These are phyloP conservation scores for Lepeophtheirus salmonis DNA, from an alignment of 1,140 invertebrate species.

Conservation along the genomic window DNA sequence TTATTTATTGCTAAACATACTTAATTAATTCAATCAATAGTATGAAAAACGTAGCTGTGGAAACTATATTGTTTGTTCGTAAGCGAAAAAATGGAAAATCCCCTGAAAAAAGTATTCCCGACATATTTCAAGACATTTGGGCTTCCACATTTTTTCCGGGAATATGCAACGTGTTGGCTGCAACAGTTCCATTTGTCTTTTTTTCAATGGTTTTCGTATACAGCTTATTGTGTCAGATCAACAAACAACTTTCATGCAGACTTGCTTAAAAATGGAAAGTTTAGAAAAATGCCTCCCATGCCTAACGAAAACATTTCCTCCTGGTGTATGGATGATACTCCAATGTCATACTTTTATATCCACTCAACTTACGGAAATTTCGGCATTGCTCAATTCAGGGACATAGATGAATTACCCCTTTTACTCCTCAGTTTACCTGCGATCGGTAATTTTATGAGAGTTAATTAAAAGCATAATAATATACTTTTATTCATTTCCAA, in stretches of 20 bases:
- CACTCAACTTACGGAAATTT: neutral
- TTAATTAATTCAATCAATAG: neutral
- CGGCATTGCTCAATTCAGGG: neutral
- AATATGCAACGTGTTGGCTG: neutral
- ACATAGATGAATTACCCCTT: neutral
- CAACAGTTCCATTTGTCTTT: neutral
- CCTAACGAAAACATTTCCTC: neutral
- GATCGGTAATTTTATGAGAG: neutral
- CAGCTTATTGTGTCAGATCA: conserved; percentile 2
- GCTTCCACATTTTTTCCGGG: conserved; percentile 1
- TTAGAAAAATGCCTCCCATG: neutral
- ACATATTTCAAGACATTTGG: neutral
- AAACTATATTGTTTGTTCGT: conserved; percentile 9
- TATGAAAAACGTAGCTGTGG: neutral
- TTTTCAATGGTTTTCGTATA: conserved; percentile 12
- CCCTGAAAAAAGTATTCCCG: neutral
- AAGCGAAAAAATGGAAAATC: neutral
- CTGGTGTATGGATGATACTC: neutral
- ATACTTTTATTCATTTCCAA: too few relatives aligned
- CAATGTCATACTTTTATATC: neutral
- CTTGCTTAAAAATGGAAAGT: neutral
- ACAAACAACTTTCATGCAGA: neutral
- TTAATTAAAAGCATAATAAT: too few relatives aligned
- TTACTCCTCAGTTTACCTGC: neutral
- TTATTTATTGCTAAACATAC: neutral